phyloP scores from a whole-genome alignment of 35 echinoderm and acorn worm genomes.

The Diadema setosum region DNA sequence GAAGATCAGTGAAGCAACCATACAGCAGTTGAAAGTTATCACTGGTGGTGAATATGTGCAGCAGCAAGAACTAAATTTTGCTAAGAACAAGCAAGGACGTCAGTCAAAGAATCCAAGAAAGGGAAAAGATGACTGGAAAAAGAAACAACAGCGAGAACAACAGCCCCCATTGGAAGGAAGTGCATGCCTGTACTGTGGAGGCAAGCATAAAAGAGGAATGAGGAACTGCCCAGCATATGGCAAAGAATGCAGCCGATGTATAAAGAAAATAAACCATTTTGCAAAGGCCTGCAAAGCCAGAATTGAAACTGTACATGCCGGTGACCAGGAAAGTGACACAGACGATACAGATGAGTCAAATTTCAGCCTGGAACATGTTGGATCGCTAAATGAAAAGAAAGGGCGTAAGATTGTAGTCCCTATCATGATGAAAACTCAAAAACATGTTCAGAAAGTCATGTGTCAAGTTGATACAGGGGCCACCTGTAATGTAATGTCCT shows the following conservation, averaged over 20 bases:
- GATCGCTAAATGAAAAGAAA: neutral
- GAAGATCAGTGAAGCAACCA: constrained; percentile 21
- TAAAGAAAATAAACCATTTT: neutral
- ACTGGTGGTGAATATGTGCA: neutral
- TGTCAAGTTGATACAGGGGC: constrained; percentile 19
- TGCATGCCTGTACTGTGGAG: neutral
- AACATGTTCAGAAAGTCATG: neutral
- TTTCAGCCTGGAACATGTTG: neutral
- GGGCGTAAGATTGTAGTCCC: neutral
- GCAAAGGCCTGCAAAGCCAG: neutral
- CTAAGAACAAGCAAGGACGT: neutral
- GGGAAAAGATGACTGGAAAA: neutral
- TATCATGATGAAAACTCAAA: neutral
- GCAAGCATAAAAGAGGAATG: neutral
- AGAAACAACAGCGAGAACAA: neutral
- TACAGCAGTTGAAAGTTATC: constrained; percentile 13
- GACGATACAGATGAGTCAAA: neutral
- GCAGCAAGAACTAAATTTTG: neutral
- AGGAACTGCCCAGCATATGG: constrained; percentile 1
- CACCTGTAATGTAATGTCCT: neutral
- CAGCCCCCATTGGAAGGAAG: neutral
- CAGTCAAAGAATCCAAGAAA: no score
- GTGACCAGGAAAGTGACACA: neutral
- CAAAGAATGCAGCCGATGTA: neutral
- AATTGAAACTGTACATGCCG: neutral